A percentile compares a stretch with the other conserved stretches of the same genome.
Conservation (phyloP, 2,113 vertebrate species). For the Daubentonia madagascariensis region DNA sequence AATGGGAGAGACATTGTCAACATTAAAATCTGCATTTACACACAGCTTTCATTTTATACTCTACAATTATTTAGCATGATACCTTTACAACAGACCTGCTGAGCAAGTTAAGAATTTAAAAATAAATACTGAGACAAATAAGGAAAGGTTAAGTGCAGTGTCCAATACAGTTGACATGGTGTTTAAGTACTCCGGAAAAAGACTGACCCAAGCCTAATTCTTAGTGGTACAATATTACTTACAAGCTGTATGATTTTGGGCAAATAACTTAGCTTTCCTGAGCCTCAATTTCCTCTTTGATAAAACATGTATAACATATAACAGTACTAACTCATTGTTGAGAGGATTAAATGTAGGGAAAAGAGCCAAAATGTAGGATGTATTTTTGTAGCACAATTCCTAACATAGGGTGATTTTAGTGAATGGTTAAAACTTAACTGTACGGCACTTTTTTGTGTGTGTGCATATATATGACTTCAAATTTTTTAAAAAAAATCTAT, state of each 20-base stretch:
- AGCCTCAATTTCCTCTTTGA: neutral
- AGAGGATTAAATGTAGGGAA: neutral
- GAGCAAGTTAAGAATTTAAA: slow-evolving; percentile 23
- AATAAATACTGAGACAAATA: neutral
- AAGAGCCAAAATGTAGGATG: neutral
- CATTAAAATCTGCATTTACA: slow-evolving; percentile 16
- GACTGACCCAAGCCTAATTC: neutral
- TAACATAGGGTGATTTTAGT: neutral
- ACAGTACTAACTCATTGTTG: neutral
- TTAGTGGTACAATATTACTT: neutral
- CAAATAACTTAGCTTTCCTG: neutral
- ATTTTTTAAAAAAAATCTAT: neutral
- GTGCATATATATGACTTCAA: neutral
- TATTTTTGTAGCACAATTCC: neutral
- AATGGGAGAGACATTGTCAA: neutral
- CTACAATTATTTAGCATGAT: neutral
- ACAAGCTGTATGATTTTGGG: neutral
- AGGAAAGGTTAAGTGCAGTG: neutral
- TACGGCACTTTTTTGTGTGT: neutral
- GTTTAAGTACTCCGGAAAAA: neutral
- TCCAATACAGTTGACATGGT: neutral
- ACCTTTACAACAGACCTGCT: neutral
- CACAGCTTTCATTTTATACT: neutral
- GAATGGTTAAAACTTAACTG: neutral
- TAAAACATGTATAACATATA: neutral